These are phyloP conservation scores for Holcopasites calliopsidis DNA, from an alignment of 1,140 invertebrate species.

Conservation along the genomic window DNA sequence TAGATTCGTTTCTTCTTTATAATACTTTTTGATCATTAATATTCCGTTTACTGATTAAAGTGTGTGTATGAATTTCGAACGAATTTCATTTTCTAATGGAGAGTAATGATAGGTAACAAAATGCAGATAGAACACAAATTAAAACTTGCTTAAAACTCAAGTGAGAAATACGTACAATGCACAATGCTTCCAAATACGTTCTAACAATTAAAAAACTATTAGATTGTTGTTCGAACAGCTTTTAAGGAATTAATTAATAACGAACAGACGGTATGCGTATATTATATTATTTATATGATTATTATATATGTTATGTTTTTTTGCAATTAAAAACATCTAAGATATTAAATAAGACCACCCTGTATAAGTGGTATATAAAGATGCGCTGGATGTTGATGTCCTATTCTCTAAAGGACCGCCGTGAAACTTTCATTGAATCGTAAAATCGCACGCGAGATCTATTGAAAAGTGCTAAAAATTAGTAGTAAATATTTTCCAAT, in stretches of 20 bases:
- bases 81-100: too few species aligned
- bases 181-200: too few species aligned
- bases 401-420: constrained; percentile 17
- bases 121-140: too few species aligned
- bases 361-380: constrained; percentile 31
- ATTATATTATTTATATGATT: background rate
- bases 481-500: background rate
- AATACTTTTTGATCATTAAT: too few species aligned
- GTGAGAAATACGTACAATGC: background rate
- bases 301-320: background rate
- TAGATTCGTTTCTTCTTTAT: too few species aligned
- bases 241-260: too few species aligned
- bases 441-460: background rate
- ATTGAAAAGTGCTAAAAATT: background rate
- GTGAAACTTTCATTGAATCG: constrained; percentile 18
- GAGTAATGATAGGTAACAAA: too few species aligned
- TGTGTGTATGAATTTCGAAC: too few species aligned
- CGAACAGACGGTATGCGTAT: too few species aligned
- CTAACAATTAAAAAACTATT: background rate
- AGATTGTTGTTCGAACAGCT: background rate
- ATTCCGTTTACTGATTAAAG: too few species aligned
- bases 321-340: background rate
- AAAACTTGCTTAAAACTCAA: too few species aligned
- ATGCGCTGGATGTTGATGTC: constrained; percentile 36
- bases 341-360: background rate